Evolutionary conservation across 2,888 invertebrate species (phyloP).

Genomic region (Ochropleura plecta): DNA sequence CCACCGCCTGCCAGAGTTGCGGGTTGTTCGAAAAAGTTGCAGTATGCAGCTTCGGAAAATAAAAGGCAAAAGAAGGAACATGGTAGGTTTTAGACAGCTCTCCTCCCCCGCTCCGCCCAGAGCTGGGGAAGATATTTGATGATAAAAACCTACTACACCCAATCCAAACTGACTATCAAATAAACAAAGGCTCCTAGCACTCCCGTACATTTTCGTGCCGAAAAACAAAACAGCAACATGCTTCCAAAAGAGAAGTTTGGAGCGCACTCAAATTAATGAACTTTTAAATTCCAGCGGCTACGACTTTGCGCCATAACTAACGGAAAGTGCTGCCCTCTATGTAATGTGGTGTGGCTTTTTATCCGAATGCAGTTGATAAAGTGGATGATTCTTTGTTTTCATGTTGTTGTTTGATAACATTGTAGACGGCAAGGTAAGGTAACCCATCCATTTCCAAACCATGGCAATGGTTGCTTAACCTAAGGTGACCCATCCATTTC

Average conservation of each 20-base stretch:
- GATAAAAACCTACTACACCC: not conserved
- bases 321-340: slow-evolving; percentile 27
- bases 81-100: too few relatives aligned
- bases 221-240: slow-evolving; percentile 16
- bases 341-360: slow-evolving; percentile 27
- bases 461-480: too few relatives aligned
- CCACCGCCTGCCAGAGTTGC: too few relatives aligned
- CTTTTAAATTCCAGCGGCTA: slow-evolving; percentile 46
- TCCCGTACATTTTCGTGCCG: not conserved
- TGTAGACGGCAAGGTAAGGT: too few relatives aligned
- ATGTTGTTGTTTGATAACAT: not conserved
- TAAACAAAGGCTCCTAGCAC: not conserved
- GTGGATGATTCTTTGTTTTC: slow-evolving; percentile 5
- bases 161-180: not conserved
- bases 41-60: too few relatives aligned
- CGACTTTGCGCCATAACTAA: slow-evolving; percentile 33
- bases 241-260: slow-evolving; percentile 24
- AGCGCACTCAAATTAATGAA: slow-evolving; percentile 57
- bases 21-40: too few relatives aligned
- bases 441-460: too few relatives aligned
- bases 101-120: too few relatives aligned
- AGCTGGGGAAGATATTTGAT: too few relatives aligned
- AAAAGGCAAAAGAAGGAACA: too few relatives aligned
- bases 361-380: slow-evolving; percentile 15
- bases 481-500: too few relatives aligned